Percentiles rank a stretch among this genome's conserved stretches.
Evolutionary conservation across 2,888 invertebrate species (phyloP).

Genomic region (Cephus nigrinus): DNA sequence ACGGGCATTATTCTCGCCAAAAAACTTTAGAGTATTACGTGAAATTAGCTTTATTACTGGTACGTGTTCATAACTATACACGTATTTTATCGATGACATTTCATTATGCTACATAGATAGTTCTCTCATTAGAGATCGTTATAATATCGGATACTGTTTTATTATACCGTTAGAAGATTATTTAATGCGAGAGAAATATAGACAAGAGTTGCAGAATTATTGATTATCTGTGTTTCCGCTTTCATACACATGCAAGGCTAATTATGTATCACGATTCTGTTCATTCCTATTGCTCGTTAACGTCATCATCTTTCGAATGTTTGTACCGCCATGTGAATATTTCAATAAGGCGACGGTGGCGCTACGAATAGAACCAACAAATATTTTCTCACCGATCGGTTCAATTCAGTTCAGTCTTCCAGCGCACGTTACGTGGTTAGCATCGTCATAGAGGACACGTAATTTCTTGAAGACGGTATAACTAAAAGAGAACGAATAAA

Average conservation of each 20-base stretch:
- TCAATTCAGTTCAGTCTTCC: not conserved
- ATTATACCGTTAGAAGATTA: not conserved
- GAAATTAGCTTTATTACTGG: not conserved
- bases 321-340: not conserved
- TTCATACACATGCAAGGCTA: not conserved
- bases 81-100: not conserved
- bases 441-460: not conserved
- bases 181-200: not conserved
- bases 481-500: not conserved
- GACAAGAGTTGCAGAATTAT: not conserved
- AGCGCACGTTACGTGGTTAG: not conserved
- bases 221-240: not conserved
- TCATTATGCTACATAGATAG: not conserved
- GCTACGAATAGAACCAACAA: not conserved
- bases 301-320: not conserved
- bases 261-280: not conserved
- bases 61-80: not conserved
- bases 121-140: not conserved
- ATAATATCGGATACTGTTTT: not conserved
- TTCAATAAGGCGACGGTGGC: not conserved
- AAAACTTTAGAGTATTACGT: not conserved
- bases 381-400: not conserved
- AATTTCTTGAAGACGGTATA: not conserved
- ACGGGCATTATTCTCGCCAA: not conserved
- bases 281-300: not conserved